Evolutionary conservation across 2,113 vertebrate species (phyloP).

Genomic region (Polypterus senegalus): DNA sequence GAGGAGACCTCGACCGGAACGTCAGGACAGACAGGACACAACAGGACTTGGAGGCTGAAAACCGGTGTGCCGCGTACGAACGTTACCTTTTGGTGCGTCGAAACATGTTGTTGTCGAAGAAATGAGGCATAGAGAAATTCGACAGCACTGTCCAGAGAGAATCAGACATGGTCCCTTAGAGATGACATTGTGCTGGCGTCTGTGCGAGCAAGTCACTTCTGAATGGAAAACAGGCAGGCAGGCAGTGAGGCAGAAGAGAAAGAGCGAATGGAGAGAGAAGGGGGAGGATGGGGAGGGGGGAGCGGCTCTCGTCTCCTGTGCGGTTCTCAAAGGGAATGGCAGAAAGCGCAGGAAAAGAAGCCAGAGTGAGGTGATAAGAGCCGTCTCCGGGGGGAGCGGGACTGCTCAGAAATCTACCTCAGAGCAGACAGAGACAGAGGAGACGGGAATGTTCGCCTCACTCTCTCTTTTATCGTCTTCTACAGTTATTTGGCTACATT

Average conservation of each 20-base stretch:
- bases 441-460: slow-evolving; percentile 8
- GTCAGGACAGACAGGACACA: neutral
- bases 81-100: slow-evolving; percentile 65
- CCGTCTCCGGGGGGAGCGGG: too few species aligned
- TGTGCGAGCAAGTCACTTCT: neutral
- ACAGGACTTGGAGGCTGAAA: neutral
- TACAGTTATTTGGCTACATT: too few species aligned
- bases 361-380: neutral
- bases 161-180: slow-evolving; percentile 26
- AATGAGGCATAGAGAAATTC: slow-evolving; percentile 36
- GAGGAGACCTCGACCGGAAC: neutral
- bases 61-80: too few species aligned
- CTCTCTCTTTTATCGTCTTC: too few species aligned
- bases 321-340: neutral
- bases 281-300: neutral
- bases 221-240: slow-evolving; percentile 9
- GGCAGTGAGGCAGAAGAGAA: neutral
- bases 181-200: slow-evolving; percentile 28
- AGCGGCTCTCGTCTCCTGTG: neutral
- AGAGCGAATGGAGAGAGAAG: slow-evolving; percentile 6
- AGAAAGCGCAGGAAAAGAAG: neutral
- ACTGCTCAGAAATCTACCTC: too few species aligned
- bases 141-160: slow-evolving; percentile 40
- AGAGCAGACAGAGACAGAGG: neutral
- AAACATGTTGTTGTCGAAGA: slow-evolving; percentile 52